phyloP scores from a whole-genome alignment of 2,113 vertebrate species.

The Camarhynchus parvulus region DNA sequence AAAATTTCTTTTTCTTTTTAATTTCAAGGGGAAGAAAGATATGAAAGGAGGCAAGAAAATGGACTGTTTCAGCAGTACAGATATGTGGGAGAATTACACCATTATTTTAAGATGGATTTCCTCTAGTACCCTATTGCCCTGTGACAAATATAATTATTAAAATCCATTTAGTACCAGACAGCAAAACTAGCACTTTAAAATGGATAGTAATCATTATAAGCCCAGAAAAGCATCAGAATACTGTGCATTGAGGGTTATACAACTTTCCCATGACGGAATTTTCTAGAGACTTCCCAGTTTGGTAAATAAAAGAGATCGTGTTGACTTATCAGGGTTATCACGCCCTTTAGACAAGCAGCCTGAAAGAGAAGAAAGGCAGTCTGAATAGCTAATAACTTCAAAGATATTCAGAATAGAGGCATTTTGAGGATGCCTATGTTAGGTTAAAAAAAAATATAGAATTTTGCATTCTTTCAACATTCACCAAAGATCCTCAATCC shows the following conservation, averaged over 20 bases:
- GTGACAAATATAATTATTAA: not conserved
- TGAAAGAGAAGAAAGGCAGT: not conserved
- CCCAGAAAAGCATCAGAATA: not conserved
- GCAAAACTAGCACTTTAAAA: not conserved
- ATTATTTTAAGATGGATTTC: not conserved
- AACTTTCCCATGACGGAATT: not conserved
- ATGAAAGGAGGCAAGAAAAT: not conserved
- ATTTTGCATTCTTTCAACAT: not conserved
- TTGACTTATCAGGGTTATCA: not conserved
- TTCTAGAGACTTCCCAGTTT: not conserved
- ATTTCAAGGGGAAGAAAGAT: not conserved
- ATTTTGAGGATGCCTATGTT: not conserved
- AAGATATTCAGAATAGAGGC: not conserved
- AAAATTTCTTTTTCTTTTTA: not conserved
- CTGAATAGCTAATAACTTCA: not conserved
- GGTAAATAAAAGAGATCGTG: not conserved
- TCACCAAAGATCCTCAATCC: not conserved
- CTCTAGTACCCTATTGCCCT: not conserved
- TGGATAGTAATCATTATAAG: not conserved
- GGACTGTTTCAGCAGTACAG: not conserved
- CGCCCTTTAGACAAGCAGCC: not conserved
- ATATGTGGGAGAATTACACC: not conserved
- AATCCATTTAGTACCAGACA: not conserved
- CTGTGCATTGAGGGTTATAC: not conserved
- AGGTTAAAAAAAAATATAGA: not conserved